A percentile compares a stretch with the other conserved stretches of the same genome.
Evolutionary conservation across 2,888 invertebrate species (phyloP).

Genomic region (Pandemis heparana): DNA sequence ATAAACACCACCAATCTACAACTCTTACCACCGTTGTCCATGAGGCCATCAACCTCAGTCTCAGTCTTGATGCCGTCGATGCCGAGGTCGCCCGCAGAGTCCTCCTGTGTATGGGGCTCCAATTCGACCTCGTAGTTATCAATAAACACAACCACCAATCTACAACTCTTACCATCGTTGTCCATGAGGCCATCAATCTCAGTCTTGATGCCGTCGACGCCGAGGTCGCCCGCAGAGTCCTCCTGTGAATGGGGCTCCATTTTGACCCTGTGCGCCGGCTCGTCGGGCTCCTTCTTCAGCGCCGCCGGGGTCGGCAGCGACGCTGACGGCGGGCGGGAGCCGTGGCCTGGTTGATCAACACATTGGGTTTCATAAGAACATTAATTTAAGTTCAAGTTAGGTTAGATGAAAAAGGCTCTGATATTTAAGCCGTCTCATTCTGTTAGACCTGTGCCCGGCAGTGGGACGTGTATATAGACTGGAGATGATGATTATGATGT

Average conservation of each 20-base stretch:
- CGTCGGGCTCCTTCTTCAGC: constrained; percentile 81
- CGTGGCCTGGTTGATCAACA: constrained; percentile 68
- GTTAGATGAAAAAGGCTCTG: too few species aligned
- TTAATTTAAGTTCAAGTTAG: too few species aligned
- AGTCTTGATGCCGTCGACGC: constrained; percentile 83
- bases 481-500: too few species aligned
- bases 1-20: constrained; percentile 69
- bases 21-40: constrained; percentile 56
- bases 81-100: constrained; percentile 71
- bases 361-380: background rate
- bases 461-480: too few species aligned
- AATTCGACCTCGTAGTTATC: constrained; percentile 75
- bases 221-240: constrained; percentile 72
- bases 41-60: constrained; percentile 83
- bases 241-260: constrained; percentile 81
- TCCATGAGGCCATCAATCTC: constrained; percentile 83
- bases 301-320: constrained; percentile 82
- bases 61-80: constrained; percentile 84
- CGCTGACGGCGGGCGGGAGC: constrained; percentile 82
- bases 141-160: constrained; percentile 71
- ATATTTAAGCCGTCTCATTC: too few species aligned
- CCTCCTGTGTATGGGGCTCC: constrained; percentile 81
- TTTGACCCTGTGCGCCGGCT: constrained; percentile 76
- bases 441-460: too few species aligned
- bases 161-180: constrained; percentile 53